Conservation (phyloP, 2,113 vertebrate genomes). For the Sceloporus tristichus region DNA sequence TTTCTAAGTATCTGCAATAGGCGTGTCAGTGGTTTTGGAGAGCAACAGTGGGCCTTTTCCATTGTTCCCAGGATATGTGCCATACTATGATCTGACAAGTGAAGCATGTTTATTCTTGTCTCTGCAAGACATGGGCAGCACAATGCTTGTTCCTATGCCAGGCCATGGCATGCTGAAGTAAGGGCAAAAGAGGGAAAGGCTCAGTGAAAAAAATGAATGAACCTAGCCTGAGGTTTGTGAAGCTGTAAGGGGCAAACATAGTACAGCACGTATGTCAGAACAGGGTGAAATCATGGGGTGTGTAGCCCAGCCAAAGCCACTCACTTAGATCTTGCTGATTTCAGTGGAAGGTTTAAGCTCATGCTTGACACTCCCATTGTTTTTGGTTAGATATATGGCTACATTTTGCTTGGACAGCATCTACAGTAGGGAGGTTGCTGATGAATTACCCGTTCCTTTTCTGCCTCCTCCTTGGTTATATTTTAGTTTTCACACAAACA, state of each 20-base stretch:
- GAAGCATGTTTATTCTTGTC: constrained; percentile 9
- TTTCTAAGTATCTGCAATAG: constrained; percentile 14
- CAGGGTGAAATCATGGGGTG: no score
- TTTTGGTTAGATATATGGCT: no score
- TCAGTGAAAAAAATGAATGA: neutral
- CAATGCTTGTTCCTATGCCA: neutral
- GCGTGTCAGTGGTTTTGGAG: constrained; percentile 15
- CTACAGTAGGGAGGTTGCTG: no score
- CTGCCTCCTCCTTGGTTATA: no score
- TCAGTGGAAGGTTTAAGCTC: neutral
- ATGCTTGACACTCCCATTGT: neutral
- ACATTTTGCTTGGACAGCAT: no score
- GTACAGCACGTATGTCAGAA: neutral
- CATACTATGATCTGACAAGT: constrained; percentile 6
- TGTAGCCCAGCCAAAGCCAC: neutral
- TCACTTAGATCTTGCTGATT: neutral
- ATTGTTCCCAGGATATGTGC: constrained; percentile 24
- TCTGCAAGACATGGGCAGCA: neutral
- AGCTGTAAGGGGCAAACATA: neutral
- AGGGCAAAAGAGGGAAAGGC: neutral
- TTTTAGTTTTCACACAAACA: no score
- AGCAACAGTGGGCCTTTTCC: constrained; percentile 11
- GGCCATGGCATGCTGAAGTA: neutral
- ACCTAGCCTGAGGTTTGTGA: neutral
- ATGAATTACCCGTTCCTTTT: no score